Percentiles rank a stretch among this genome's conserved stretches.
Conservation (phyloP, 2,113 vertebrate genomes). For the Pelecanus crispus region DNA sequence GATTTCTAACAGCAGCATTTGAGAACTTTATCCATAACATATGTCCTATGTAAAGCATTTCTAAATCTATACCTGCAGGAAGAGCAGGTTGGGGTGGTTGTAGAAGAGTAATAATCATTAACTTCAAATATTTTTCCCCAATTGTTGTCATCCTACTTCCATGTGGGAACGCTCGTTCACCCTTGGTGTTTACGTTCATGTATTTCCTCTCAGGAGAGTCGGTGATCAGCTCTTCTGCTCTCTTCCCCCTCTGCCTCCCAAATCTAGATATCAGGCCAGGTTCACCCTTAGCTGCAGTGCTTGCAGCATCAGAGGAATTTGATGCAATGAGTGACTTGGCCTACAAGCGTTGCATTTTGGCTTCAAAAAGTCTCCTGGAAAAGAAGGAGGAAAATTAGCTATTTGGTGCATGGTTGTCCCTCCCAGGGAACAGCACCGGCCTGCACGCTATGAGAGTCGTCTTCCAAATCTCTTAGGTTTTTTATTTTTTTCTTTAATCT, state of each 20-base stretch:
- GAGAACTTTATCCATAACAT: not conserved
- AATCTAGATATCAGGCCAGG: not conserved
- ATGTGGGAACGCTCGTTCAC: not conserved
- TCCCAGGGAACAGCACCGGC: not conserved
- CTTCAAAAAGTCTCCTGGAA: not conserved
- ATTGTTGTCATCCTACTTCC: not conserved
- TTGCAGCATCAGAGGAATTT: not conserved
- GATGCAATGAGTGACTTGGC: not conserved
- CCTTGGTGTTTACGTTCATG: not conserved
- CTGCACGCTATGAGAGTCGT: not conserved
- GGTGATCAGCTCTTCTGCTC: not conserved
- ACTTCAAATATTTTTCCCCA: not conserved
- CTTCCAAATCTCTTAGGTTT: not conserved
- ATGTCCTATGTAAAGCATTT: not conserved
- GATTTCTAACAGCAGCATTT: not conserved
- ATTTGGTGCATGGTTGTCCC: not conserved
- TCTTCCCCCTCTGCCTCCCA: not conserved
- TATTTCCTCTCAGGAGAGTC: not conserved
- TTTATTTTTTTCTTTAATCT: not conserved
- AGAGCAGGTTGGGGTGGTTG: not conserved
- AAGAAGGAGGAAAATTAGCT: not conserved
- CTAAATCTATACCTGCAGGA: not conserved
- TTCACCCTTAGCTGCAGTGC: not conserved
- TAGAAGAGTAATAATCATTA: not conserved
- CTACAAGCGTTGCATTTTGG: not conserved